Base-by-base conservation (phyloP, 1,140 invertebrate genomes). In the Lepidurus apus region DNA sequence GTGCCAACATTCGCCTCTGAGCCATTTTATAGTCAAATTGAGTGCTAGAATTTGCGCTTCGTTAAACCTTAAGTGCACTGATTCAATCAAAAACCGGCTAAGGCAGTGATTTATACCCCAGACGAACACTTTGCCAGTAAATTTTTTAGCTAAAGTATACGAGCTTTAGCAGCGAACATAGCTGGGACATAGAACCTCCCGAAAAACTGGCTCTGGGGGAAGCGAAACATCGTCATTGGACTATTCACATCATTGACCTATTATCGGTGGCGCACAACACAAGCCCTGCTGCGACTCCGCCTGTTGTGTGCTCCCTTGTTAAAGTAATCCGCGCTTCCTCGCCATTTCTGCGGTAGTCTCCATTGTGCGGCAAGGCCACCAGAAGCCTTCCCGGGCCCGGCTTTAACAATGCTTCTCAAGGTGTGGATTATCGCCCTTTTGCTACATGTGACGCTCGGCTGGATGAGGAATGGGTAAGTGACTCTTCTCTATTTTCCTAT, bases 161-260 rank as follows among this genome's bases (percentile, higher is more conserved):
- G 34, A 34, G 34, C 34, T 34, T 34, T 34, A 34, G 34, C 34
- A 34, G 34, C 34, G 34, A 34, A 34, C 34, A 34, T 34, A 34
- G 34, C 0, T 34, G 34, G 34, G 4, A 34, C 34, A 34, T 34
- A 2, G 34, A 34, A 65, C 53, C 53, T 65, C 21, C 53, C 17
- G 21, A 65, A 47, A 65, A 65, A 21, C 53, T 65, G 53, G 53
- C 17, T 21, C 21, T 65, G 21, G 17, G 17, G 17, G 17, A 17
- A 65, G 53, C 53, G 8, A 34, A 34, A 34, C 21, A 65, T 17
- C 8, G 53, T 65, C 53, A 65, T 65, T 65, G 4, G 53, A 65
- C 53, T 65, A 65, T 65, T 65, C 53, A 65, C 53, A 65, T 21
- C 53, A 65, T 65, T 65, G 53, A 65, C 53, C 53, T 65, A 65